These are phyloP conservation scores for Meliscaeva auricollis DNA, from an alignment of 2,888 invertebrate species.

Conservation along the genomic window DNA sequence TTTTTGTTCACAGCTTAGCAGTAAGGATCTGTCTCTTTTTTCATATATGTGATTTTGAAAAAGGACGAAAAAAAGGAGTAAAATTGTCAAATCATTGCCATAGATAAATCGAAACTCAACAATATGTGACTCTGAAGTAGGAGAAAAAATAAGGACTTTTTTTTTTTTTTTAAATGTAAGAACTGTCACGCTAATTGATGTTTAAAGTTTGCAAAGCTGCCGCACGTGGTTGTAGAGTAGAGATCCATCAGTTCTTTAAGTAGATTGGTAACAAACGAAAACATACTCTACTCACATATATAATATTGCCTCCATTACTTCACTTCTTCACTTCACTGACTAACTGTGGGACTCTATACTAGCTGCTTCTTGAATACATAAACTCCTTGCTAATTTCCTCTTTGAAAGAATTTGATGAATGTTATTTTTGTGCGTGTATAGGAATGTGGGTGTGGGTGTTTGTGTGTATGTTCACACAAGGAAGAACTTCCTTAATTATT, in stretches of 20 bases:
- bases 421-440: not conserved
- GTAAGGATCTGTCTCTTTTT: too few species aligned
- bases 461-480: not conserved
- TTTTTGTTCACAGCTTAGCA: not conserved
- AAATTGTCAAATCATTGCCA: conserved; percentile 39
- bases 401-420: conserved; percentile 18
- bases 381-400: conserved; percentile 12
- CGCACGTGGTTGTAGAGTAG: conserved; percentile 16
- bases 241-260: conserved; percentile 8
- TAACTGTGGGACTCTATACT: not conserved
- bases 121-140: conserved; percentile 33
- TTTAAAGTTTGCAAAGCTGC: conserved; percentile 54
- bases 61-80: conserved; percentile 24
- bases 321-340: too few species aligned
- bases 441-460: not conserved
- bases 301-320: too few species aligned
- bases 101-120: conserved; percentile 41
- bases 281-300: too few species aligned
- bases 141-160: not conserved
- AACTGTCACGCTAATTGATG: conserved; percentile 47
- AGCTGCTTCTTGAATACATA: conserved; percentile 13
- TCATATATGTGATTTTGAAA: not conserved
- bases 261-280: not conserved
- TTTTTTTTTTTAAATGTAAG: conserved; percentile 8
- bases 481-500: conserved; percentile 36